phyloP scores from a whole-genome alignment of 2,797 vertebrate genomes.

The Galago senegalensis region DNA sequence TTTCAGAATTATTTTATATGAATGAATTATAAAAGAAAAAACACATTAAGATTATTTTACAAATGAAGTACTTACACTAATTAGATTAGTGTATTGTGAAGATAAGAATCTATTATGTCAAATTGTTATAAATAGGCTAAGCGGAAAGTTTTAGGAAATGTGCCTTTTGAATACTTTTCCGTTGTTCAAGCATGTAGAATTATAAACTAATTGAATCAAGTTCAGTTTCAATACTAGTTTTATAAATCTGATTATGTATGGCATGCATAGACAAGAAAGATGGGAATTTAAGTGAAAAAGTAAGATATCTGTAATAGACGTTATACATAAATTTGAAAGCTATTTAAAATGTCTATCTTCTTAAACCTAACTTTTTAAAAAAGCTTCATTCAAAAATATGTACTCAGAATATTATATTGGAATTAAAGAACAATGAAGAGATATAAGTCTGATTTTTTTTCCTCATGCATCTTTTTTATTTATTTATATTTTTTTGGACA shows the following conservation, averaged over 20 bases:
- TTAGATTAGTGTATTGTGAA: constrained; percentile 9
- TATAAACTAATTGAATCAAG: constrained; percentile 51
- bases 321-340: not conserved
- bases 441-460: not conserved
- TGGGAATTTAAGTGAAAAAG: not conserved
- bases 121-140: not conserved
- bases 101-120: not conserved
- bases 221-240: constrained; percentile 48
- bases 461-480: no score
- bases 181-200: constrained; percentile 50
- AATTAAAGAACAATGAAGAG: not conserved
- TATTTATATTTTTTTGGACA: no score
- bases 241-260: not conserved
- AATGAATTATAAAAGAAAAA: constrained; percentile 45
- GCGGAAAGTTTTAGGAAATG: not conserved
- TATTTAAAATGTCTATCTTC: constrained; percentile 34
- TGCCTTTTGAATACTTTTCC: constrained; percentile 35
- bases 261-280: constrained; percentile 32
- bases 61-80: constrained; percentile 2
- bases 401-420: not conserved
- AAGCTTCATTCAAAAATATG: not conserved
- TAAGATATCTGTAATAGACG: not conserved
- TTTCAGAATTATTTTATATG: not conserved
- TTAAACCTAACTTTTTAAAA: not conserved
- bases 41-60: not conserved